These are phyloP conservation scores for Chrysocyon brachyurus DNA, from an alignment of 2,797 vertebrate genomes.

Conservation along the genomic window DNA sequence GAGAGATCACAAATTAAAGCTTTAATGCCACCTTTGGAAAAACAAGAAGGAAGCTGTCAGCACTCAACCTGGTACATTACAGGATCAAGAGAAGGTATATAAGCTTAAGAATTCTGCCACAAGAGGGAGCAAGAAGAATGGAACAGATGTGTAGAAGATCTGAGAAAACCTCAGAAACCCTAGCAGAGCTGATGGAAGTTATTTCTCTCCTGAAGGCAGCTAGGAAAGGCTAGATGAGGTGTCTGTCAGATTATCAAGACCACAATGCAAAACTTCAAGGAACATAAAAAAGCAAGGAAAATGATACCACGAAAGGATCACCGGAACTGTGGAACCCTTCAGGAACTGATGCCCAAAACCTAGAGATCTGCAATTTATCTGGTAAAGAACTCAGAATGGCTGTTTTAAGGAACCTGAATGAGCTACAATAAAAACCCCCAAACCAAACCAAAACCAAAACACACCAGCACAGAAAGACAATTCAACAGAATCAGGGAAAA, in stretches of 20 bases:
- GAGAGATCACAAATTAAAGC: neutral
- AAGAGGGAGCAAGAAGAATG: slow-evolving; percentile 23
- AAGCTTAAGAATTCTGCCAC: neutral
- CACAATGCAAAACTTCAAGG: neutral
- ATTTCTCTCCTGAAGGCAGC: neutral
- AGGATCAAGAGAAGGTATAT: neutral
- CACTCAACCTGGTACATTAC: neutral
- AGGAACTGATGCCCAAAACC: neutral
- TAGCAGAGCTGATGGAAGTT: neutral
- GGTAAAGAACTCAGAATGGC: neutral
- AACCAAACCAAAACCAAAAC: neutral
- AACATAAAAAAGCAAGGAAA: neutral
- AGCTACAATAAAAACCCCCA: neutral
- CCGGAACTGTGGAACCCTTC: neutral
- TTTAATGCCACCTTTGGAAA: neutral
- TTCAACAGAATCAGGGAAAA: neutral
- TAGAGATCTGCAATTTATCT: neutral
- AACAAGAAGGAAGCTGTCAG: neutral
- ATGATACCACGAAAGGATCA: neutral
- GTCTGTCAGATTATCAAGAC: neutral
- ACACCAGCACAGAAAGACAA: neutral
- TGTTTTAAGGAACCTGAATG: neutral
- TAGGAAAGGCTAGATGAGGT: neutral
- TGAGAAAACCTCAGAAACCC: neutral
- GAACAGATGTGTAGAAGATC: neutral